phyloP scores from a whole-genome alignment of 2,888 invertebrate species.

The Xestia c-nigrum region DNA sequence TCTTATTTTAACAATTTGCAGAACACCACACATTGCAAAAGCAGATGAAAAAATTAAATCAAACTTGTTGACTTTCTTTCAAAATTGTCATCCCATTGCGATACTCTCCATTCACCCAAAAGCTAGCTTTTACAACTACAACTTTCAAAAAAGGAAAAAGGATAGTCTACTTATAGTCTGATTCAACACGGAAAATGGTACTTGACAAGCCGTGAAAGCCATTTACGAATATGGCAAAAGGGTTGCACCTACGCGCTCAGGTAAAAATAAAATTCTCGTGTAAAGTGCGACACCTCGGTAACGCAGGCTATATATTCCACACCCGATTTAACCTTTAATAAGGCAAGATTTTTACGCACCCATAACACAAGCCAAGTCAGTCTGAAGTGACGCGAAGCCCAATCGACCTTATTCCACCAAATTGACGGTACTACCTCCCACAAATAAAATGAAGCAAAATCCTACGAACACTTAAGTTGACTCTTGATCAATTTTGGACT shows the following conservation, averaged over 20 bases:
- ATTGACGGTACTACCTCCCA: slow-evolving; percentile 59
- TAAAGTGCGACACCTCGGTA: slow-evolving; percentile 19
- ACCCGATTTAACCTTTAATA: slow-evolving; percentile 49
- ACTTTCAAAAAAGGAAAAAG: background rate
- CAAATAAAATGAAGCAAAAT: slow-evolving; percentile 61
- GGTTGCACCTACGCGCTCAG: slow-evolving; percentile 6
- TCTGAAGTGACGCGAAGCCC: slow-evolving; percentile 54
- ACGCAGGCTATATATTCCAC: slow-evolving; percentile 38
- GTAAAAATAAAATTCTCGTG: slow-evolving; percentile 37
- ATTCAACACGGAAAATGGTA: slow-evolving; percentile 10
- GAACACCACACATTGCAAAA: background rate
- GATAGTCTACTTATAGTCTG: background rate
- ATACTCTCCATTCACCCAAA: background rate
- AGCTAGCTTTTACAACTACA: background rate
- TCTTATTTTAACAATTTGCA: too few species aligned
- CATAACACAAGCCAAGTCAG: slow-evolving; percentile 48
- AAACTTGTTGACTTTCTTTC: background rate
- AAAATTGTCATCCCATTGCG: too few species aligned
- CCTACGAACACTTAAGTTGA: slow-evolving; percentile 25
- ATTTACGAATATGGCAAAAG: background rate
- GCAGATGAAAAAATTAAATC: background rate
- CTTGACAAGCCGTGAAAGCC: background rate
- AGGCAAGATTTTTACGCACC: slow-evolving; percentile 52
- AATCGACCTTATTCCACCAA: slow-evolving; percentile 64
- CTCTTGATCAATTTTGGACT: slow-evolving; percentile 58